Percentiles rank a stretch among this genome's conserved stretches.
phyloP scores from a whole-genome alignment of 2,113 vertebrate genomes.

The Chroicocephalus ridibundus region DNA sequence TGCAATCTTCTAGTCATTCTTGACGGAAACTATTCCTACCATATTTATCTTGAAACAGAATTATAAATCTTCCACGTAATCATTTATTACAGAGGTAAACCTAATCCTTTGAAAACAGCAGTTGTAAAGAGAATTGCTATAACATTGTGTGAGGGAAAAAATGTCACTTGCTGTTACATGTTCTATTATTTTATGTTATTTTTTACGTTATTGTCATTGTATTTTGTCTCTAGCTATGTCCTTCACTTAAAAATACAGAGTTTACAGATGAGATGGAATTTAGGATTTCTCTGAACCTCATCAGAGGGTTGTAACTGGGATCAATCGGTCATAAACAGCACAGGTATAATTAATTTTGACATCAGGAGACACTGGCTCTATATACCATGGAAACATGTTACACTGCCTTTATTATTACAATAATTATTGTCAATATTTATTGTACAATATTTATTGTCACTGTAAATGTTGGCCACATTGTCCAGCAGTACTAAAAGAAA shows the following conservation, averaged over 20 bases:
- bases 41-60: not conserved
- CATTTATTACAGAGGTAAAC: not conserved
- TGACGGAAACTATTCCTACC: not conserved
- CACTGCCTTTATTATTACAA: slow-evolving; percentile 37
- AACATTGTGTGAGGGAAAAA: not conserved
- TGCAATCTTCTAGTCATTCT: not conserved
- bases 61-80: not conserved
- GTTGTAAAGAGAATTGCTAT: not conserved
- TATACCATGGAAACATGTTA: slow-evolving; percentile 11
- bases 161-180: not conserved
- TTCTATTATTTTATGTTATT: not conserved
- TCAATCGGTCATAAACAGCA: not conserved
- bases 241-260: not conserved
- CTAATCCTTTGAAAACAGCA: not conserved
- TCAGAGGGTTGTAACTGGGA: not conserved
- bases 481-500: slow-evolving; percentile 49
- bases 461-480: slow-evolving; percentile 62
- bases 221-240: not conserved
- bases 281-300: not conserved
- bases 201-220: not conserved
- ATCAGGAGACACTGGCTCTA: slow-evolving; percentile 1
- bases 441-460: slow-evolving; percentile 51
- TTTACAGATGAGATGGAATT: not conserved
- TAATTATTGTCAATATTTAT: not conserved
- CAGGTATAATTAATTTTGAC: slow-evolving; percentile 41